Percentiles rank a stretch among this genome's conserved stretches.
These are phyloP conservation scores for Ochlodes sylvanus DNA, from an alignment of 2,888 invertebrate species.

Conservation along the genomic window DNA sequence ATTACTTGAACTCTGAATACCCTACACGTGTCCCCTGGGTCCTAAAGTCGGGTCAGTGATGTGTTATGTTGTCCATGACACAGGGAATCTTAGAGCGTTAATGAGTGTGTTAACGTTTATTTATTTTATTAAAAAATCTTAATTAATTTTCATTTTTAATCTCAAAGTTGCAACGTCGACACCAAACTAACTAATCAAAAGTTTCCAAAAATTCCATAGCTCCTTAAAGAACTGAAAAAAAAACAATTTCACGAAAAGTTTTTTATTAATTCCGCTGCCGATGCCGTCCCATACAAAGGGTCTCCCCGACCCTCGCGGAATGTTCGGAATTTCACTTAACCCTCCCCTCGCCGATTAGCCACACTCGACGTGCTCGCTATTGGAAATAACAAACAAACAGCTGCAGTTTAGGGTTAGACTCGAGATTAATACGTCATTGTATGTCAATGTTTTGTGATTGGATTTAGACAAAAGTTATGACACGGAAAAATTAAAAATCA, in stretches of 20 bases:
- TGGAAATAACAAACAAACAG: conserved; percentile 38
- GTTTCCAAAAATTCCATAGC: background rate
- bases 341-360: conserved; percentile 40
- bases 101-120: too few species aligned
- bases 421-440: conserved; percentile 26
- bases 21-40: too few species aligned
- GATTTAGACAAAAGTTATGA: conserved; percentile 1
- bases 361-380: conserved; percentile 38
- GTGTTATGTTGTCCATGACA: too few species aligned
- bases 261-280: conserved; percentile 23
- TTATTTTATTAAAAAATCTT: too few species aligned
- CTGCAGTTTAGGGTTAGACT: conserved; percentile 35
- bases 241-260: conserved; percentile 7
- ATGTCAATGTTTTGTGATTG: conserved; percentile 1
- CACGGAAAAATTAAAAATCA: background rate
- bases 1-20: too few species aligned
- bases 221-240: too few species aligned
- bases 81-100: too few species aligned
- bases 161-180: too few species aligned
- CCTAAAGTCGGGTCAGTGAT: too few species aligned
- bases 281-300: conserved; percentile 29
- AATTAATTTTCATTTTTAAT: too few species aligned
- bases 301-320: conserved; percentile 43
- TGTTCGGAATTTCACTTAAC: conserved; percentile 38
- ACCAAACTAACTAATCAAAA: background rate